A percentile compares a stretch with the other conserved stretches of the same genome.
phyloP scores from a whole-genome alignment of 2,797 vertebrate genomes.

The Mareca penelope region DNA sequence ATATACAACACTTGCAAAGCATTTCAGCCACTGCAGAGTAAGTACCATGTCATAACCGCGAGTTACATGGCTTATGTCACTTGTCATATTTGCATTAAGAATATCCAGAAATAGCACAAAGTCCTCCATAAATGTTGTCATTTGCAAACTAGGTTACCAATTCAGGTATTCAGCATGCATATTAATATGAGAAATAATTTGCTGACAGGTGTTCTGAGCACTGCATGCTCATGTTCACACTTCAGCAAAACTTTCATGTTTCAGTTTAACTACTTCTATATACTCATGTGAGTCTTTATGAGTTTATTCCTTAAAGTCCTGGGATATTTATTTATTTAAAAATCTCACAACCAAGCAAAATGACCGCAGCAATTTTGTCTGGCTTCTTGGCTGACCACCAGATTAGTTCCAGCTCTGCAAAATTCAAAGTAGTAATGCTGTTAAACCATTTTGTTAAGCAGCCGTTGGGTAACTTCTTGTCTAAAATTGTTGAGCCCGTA shows the following conservation, averaged over 20 bases:
- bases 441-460: background rate
- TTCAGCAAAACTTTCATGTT: background rate
- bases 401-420: background rate
- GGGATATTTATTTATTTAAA: background rate
- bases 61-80: background rate
- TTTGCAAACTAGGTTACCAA: background rate
- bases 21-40: background rate
- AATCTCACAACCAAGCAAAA: background rate
- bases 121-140: background rate
- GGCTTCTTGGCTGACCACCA: constrained; percentile 20
- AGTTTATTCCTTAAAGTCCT: background rate
- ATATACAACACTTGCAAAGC: background rate
- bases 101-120: background rate
- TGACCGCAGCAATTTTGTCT: background rate
- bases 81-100: background rate
- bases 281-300: background rate
- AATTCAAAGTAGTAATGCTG: background rate
- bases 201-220: background rate
- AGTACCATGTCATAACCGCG: background rate
- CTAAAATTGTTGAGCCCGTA: background rate
- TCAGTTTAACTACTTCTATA: background rate
- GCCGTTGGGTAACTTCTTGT: background rate
- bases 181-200: background rate
- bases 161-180: background rate
- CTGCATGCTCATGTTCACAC: background rate